phyloP scores from a whole-genome alignment of 2,888 invertebrate species.

The Encarsia formosa region DNA sequence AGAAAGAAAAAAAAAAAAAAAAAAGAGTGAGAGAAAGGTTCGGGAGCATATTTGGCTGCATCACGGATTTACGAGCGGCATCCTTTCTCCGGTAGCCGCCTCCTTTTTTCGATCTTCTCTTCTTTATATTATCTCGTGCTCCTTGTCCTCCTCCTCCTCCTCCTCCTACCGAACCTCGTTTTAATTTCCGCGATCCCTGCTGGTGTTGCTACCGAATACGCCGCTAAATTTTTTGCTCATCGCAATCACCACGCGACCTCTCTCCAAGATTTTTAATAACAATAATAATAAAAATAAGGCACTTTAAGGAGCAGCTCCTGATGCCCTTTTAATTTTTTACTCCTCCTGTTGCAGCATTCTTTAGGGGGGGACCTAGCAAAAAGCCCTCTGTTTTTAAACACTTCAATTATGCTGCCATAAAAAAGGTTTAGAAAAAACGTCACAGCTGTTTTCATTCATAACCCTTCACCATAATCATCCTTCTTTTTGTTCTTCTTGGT shows the following conservation, averaged over 20 bases:
- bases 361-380: not conserved
- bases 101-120: not conserved
- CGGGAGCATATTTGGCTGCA: slow-evolving; percentile 44
- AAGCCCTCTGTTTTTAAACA: slow-evolving; percentile 16
- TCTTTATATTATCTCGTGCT: slow-evolving; percentile 23
- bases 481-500: slow-evolving; percentile 1
- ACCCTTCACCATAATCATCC: not conserved
- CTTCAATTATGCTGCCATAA: slow-evolving; percentile 19
- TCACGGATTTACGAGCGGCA: slow-evolving; percentile 47
- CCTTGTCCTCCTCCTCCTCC: slow-evolving; percentile 31
- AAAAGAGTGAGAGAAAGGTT: slow-evolving; percentile 33
- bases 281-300: slow-evolving; percentile 15
- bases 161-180: slow-evolving; percentile 4
- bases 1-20: not conserved
- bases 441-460: slow-evolving; percentile 8
- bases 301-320: not conserved
- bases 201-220: slow-evolving; percentile 1
- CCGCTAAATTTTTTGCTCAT: slow-evolving; percentile 9
- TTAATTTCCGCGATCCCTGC: slow-evolving; percentile 10
- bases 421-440: slow-evolving; percentile 7
- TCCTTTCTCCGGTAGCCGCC: slow-evolving; percentile 29
- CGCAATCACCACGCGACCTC: slow-evolving; percentile 43
- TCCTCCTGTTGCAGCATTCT: slow-evolving; percentile 1
- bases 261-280: slow-evolving; percentile 19
- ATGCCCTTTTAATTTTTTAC: slow-evolving; percentile 19